Evolutionary conservation across 2,113 vertebrate genomes (phyloP).

Genomic region (Cryptotis parvus): DNA sequence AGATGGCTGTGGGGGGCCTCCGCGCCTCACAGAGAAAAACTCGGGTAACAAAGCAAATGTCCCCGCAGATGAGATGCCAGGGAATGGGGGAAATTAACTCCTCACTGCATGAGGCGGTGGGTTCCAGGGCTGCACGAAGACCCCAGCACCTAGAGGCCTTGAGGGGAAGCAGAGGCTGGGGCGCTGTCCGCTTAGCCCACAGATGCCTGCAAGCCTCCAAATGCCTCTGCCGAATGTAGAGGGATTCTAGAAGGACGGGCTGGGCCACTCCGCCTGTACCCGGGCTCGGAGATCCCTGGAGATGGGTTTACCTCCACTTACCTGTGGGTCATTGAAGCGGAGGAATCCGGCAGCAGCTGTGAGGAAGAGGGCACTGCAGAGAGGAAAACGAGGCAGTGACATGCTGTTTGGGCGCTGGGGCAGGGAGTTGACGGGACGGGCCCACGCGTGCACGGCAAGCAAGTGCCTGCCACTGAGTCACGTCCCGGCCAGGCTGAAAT

Average conservation of each 20-base stretch:
- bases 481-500: background rate
- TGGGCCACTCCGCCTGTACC: background rate
- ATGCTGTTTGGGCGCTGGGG: too few relatives aligned
- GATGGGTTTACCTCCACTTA: constrained; percentile 78
- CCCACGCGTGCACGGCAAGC: too few relatives aligned
- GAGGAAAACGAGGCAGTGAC: background rate
- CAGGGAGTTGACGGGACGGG: too few relatives aligned
- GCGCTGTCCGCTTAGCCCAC: too few relatives aligned
- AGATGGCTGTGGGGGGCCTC: background rate
- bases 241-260: background rate
- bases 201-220: background rate
- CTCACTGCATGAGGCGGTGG: too few relatives aligned
- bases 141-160: background rate
- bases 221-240: background rate
- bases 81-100: too few relatives aligned
- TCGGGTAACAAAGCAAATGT: background rate
- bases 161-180: background rate
- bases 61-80: background rate
- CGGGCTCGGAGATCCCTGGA: background rate
- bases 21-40: background rate
- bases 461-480: too few relatives aligned
- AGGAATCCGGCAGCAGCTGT: constrained; percentile 91
- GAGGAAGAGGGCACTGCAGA: constrained; percentile 89
- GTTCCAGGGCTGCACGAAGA: background rate
- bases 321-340: constrained; percentile 91